Evolutionary conservation across 2,113 vertebrate genomes (phyloP), one percentile per base, ranked within the genome.

Genomic region (Mirza zaza): DNA sequence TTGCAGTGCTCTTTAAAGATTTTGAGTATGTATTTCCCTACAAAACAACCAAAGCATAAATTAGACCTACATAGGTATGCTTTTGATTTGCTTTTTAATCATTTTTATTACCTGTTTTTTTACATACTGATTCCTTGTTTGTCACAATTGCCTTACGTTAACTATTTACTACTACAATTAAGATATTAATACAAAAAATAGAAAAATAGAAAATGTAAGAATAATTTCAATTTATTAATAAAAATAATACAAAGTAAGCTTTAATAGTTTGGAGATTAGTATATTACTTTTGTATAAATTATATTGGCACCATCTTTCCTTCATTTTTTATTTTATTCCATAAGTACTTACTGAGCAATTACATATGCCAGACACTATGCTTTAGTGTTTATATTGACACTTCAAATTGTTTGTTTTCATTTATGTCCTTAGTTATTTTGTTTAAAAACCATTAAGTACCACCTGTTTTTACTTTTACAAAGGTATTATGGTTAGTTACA

Each of bases 361-460:
- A 15, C 20, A 9, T 91, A 45, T 76, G 36, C 42, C 25, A 75
- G 55, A 27, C 34, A 86, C 23, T 59, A 5, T 52, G 13, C 77
- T 79, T 92, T 42, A 80, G 0, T 84, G 17, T 91, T 87, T 93
- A 36, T 83, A 15, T 87, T 65, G 20, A 67, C 63, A 73, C 29
- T 91, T 63, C 82, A 75, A 68, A 3, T 59, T 63, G 13, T 71
- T 81, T 89, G 5, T 65, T 96, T 93, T 95, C 65, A 70, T 88
- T 93, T 97, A 34, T 87, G 39, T 96, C 23, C 55, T 65, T 91
- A 27, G 20, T 95, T 91, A 61, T 68, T 94, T 91, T 90, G 8
- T 5, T n/a, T 95, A 96, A 90, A 96, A 96, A 57, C n/a, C 97
- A 50, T 42, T 96, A 94, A 95, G 27, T 1, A 76, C 18, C 59